Percentiles rank a stretch among this genome's conserved stretches.
These are phyloP conservation scores for Phania funesta DNA, from an alignment of 2,888 invertebrate genomes.

Conservation along the genomic window DNA sequence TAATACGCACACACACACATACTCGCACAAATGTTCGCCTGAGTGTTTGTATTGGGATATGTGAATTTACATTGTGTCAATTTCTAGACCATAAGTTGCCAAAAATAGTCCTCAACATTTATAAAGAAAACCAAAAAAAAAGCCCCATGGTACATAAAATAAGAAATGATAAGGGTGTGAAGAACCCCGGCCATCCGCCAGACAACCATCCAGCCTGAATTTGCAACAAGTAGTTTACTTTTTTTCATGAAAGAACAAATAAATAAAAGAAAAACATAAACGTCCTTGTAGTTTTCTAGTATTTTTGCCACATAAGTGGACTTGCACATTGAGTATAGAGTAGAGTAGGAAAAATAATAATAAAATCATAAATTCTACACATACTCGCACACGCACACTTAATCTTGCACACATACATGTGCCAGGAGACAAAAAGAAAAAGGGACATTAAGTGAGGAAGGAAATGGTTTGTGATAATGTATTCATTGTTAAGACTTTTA, in stretches of 20 bases:
- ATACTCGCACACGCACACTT: neutral
- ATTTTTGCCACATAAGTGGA: conserved; percentile 50
- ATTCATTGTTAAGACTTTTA: conserved; percentile 62
- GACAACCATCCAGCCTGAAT: conserved; percentile 11
- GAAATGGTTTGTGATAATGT: conserved; percentile 63
- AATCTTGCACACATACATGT: neutral
- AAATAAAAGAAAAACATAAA: conserved; percentile 17
- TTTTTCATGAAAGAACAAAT: neutral
- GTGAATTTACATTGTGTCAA: conserved; percentile 60
- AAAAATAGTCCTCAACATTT: conserved; percentile 68
- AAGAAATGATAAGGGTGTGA: conserved; percentile 48
- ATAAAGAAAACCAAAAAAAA: conserved; percentile 34
- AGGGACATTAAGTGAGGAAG: conserved; percentile 61
- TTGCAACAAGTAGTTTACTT: conserved; percentile 65
- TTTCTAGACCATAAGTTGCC: conserved; percentile 51
- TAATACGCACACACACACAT: conserved; percentile 61
- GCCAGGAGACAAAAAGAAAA: conserved; percentile 36
- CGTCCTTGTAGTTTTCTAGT: conserved; percentile 52
- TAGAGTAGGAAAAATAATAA: conserved; percentile 24
- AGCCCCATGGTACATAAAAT: conserved; percentile 18
- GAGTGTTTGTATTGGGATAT: conserved; percentile 6
- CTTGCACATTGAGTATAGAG: conserved; percentile 5
- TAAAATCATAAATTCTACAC: conserved; percentile 24
- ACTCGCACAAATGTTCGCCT: conserved; percentile 65
- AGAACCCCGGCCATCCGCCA: neutral